Conservation (phyloP, 2,113 vertebrate species). For the Eira barbara region DNA sequence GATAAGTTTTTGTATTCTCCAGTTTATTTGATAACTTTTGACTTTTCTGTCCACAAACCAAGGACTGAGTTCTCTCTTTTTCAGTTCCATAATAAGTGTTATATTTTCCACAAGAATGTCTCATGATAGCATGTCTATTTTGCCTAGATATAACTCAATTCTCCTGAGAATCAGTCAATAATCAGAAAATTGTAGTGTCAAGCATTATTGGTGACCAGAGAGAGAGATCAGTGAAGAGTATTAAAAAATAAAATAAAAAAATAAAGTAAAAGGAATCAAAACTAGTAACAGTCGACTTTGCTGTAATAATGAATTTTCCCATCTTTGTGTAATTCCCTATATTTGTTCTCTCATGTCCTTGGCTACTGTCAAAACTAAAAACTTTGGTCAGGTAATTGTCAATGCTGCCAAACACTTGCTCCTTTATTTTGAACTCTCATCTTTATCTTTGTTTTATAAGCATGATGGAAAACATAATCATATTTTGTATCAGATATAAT, state of each 20-base stretch:
- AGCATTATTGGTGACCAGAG: neutral
- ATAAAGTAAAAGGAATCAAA: neutral
- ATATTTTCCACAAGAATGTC: neutral
- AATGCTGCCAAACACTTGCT: neutral
- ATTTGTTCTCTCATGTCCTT: neutral
- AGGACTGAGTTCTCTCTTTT: neutral
- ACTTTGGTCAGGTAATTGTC: neutral
- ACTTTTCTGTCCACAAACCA: neutral
- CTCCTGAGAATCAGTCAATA: neutral
- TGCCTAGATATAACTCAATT: neutral
- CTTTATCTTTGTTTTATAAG: neutral
- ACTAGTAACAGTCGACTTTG: neutral
- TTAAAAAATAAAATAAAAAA: too few species aligned
- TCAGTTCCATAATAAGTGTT: conserved; percentile 7
- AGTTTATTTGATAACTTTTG: neutral
- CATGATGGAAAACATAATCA: conserved; percentile 73
- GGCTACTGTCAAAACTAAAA: neutral
- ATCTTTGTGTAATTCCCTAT: neutral
- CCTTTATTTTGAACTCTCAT: neutral
- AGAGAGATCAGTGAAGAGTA: neutral
- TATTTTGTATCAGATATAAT: neutral
- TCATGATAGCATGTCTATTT: neutral
- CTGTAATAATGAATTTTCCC: neutral
- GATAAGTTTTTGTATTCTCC: neutral
- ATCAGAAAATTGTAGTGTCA: neutral